Conservation (phyloP, 2,888 invertebrate genomes). For the Coelopa pilipes region DNA sequence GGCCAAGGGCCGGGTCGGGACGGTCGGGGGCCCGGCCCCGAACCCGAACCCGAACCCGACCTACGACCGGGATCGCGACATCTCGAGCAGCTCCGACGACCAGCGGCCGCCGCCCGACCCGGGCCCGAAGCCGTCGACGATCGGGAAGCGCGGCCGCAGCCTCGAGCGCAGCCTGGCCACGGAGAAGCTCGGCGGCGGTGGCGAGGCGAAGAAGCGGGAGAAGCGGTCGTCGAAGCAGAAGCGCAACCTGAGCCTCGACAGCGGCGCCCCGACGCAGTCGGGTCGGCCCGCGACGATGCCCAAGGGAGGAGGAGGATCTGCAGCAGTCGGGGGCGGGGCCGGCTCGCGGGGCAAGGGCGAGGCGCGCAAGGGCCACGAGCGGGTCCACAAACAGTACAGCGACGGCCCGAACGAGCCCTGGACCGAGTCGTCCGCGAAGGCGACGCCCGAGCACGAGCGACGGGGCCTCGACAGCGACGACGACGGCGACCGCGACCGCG, state of each 20-base stretch:
- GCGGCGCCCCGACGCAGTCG: slow-evolving; percentile 44
- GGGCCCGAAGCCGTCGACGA: slow-evolving; percentile 41
- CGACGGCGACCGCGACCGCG: background rate
- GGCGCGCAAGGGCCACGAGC: slow-evolving; percentile 25
- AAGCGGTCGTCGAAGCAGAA: slow-evolving; percentile 61
- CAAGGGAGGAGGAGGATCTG: background rate
- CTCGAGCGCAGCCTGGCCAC: slow-evolving; percentile 54
- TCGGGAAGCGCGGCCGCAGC: slow-evolving; percentile 59
- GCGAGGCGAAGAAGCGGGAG: slow-evolving; percentile 46
- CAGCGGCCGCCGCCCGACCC: slow-evolving; percentile 46
- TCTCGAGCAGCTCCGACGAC: slow-evolving; percentile 61
- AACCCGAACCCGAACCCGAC: too few species aligned
- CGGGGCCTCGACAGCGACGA: slow-evolving; percentile 27
- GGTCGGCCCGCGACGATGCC: background rate
- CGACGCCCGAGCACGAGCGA: slow-evolving; percentile 27
- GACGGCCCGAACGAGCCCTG: slow-evolving; percentile 47
- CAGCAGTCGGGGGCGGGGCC: background rate
- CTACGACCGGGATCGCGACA: slow-evolving; percentile 50
- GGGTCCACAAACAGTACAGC: slow-evolving; percentile 49
- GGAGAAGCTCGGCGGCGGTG: slow-evolving; percentile 46
- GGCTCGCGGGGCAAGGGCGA: slow-evolving; percentile 12
- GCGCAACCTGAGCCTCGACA: slow-evolving; percentile 61
- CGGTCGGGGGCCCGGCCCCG: slow-evolving; percentile 31
- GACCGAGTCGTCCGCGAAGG: slow-evolving; percentile 23
- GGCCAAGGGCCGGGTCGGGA: slow-evolving; percentile 1